These are phyloP conservation scores for Macaca nemestrina DNA, from an alignment of 2,113 vertebrate genomes.

Conservation along the genomic window DNA sequence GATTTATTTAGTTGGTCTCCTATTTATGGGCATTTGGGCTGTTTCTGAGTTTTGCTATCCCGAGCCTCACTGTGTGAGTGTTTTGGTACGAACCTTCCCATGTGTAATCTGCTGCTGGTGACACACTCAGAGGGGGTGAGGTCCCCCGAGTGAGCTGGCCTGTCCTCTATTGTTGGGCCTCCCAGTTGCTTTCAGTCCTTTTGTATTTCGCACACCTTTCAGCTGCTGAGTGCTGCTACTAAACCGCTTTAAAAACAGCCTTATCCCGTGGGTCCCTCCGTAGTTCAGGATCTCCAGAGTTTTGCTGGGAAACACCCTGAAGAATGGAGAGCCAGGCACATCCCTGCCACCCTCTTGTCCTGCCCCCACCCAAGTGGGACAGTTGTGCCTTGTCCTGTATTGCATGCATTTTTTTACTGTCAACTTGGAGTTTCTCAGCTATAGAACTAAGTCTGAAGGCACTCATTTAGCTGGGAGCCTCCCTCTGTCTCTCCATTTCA, in stretches of 20 bases:
- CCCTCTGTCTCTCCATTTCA: background rate
- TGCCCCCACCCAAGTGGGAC: background rate
- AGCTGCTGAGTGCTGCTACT: background rate
- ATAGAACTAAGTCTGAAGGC: background rate
- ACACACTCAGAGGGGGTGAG: rapidly evolving
- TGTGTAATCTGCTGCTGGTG: background rate
- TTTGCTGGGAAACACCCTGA: background rate
- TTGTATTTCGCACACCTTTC: background rate
- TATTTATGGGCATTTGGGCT: background rate
- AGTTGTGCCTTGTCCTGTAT: no score
- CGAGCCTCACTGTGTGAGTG: rapidly evolving
- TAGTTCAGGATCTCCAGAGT: background rate
- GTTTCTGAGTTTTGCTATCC: background rate
- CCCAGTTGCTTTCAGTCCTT: rapidly evolving
- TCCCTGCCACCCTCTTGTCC: slow-evolving; percentile 58
- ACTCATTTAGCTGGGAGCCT: background rate
- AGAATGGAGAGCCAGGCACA: background rate
- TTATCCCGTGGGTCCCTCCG: rapidly evolving
- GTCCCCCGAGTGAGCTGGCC: background rate
- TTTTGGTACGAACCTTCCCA: background rate
- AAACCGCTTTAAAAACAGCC: background rate
- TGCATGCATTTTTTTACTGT: background rate
- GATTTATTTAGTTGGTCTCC: background rate
- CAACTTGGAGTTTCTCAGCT: background rate
- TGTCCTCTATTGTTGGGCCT: background rate